Percentiles rank a stretch among this genome's conserved stretches.
These are phyloP conservation scores for Hyles vespertilio DNA, from an alignment of 1,140 invertebrate genomes.

Conservation along the genomic window DNA sequence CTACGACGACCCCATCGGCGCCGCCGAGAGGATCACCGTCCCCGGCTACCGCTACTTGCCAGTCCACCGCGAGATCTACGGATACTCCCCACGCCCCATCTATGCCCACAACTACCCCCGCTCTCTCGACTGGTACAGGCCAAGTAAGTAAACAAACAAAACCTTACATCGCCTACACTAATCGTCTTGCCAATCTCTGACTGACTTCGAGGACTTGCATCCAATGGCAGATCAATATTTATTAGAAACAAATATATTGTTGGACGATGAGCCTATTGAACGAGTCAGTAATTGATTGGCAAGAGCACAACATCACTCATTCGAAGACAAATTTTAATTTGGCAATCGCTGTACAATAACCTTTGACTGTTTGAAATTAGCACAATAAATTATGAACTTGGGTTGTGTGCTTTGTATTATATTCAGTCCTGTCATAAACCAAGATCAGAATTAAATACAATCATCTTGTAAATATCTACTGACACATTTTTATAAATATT, in stretches of 20 bases:
- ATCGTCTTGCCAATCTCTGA: conserved; percentile 20
- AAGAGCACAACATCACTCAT: conserved; percentile 17
- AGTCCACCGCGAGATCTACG: conserved; percentile 91
- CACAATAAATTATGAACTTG: too few relatives aligned
- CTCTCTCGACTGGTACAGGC: conserved; percentile 85
- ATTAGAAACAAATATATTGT: background rate
- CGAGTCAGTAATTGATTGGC: conserved; percentile 22
- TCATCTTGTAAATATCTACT: conserved; percentile 4
- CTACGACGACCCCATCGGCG: conserved; percentile 87
- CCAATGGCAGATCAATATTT: background rate
- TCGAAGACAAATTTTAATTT: conserved; percentile 19
- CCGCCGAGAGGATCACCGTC: conserved; percentile 87
- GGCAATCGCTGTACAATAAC: conserved; percentile 17
- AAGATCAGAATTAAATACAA: too few relatives aligned
- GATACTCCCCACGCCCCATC: conserved; percentile 89
- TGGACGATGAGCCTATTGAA: too few relatives aligned
- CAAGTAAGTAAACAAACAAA: conserved; percentile 82
- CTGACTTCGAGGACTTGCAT: background rate
- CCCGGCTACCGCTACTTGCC: conserved; percentile 93
- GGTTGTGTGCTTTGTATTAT: too few relatives aligned
- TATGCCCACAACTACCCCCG: conserved; percentile 88
- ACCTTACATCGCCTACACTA: conserved; percentile 16
- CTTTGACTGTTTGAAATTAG: conserved; percentile 7
- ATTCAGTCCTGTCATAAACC: too few relatives aligned
- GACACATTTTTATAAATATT: conserved; percentile 1